Conservation (phyloP, 2,797 vertebrate genomes). For the Psittacula derbiana region DNA sequence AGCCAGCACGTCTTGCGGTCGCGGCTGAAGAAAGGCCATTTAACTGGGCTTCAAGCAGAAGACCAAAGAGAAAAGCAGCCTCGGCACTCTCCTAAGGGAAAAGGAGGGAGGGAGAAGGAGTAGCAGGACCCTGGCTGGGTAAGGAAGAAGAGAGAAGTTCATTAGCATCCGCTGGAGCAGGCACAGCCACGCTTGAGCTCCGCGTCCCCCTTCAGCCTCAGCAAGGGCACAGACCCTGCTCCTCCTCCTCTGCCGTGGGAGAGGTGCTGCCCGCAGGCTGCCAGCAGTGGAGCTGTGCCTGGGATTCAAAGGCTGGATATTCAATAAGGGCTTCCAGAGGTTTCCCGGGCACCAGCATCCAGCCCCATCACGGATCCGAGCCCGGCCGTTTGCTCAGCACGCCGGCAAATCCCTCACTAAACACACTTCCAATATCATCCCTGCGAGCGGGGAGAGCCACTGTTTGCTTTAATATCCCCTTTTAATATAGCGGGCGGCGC, state of each 20-base stretch:
- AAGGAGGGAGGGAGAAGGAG: neutral
- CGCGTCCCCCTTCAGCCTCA: neutral
- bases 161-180: rapidly evolving
- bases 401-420: constrained; percentile 32
- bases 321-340: neutral
- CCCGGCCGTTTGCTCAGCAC: neutral
- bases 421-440: neutral
- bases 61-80: neutral
- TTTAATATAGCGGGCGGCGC: constrained; percentile 46
- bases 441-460: neutral
- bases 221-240: neutral
- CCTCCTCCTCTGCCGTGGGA: neutral
- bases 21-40: neutral
- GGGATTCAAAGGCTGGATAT: neutral
- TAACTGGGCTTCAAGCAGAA: neutral
- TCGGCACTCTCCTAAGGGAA: neutral
- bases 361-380: neutral
- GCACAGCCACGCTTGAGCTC: rapidly evolving
- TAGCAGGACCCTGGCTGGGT: neutral
- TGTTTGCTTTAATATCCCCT: constrained; percentile 69
- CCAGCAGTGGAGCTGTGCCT: neutral
- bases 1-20: rapidly evolving
- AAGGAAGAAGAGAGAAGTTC: neutral
- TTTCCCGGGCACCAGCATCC: neutral
- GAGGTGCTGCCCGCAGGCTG: neutral